Conservation (phyloP, 2,113 vertebrate species). For the Callipepla squamata region DNA sequence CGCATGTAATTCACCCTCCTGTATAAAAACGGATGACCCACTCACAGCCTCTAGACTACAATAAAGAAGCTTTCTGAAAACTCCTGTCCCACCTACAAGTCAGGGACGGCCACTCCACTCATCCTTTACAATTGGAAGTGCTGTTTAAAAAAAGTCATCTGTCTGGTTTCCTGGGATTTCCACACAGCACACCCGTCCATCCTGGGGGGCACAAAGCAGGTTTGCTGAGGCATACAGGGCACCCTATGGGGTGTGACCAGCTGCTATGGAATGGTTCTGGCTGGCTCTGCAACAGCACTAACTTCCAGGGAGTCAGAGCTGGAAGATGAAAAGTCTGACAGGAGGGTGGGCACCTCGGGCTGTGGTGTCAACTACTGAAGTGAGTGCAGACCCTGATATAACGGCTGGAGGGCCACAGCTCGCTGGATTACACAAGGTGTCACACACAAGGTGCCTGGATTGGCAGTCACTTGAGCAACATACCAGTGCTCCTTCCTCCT, state of each 20-base stretch:
- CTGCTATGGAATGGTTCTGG: rapidly evolving
- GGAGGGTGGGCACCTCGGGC: background rate
- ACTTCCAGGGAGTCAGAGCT: background rate
- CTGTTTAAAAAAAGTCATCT: background rate
- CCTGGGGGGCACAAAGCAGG: rapidly evolving
- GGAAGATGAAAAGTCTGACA: background rate
- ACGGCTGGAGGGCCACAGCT: background rate
- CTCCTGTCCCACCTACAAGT: background rate
- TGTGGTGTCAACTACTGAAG: background rate
- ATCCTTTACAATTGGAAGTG: no score
- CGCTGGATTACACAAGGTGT: background rate
- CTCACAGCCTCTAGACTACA: background rate
- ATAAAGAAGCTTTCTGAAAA: background rate
- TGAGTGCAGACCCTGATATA: background rate
- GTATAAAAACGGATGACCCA: no score
- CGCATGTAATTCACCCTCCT: background rate
- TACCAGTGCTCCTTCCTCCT: background rate
- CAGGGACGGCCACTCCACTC: rapidly evolving
- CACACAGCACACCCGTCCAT: rapidly evolving
- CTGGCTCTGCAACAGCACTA: rapidly evolving
- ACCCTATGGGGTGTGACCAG: rapidly evolving
- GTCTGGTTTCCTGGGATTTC: background rate
- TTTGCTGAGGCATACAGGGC: background rate
- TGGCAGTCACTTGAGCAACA: background rate
- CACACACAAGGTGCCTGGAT: background rate